A percentile compares a stretch with the other conserved stretches of the same genome.
Conservation (phyloP, 2,888 invertebrate genomes). For the Cheiracanthium punctorium region DNA sequence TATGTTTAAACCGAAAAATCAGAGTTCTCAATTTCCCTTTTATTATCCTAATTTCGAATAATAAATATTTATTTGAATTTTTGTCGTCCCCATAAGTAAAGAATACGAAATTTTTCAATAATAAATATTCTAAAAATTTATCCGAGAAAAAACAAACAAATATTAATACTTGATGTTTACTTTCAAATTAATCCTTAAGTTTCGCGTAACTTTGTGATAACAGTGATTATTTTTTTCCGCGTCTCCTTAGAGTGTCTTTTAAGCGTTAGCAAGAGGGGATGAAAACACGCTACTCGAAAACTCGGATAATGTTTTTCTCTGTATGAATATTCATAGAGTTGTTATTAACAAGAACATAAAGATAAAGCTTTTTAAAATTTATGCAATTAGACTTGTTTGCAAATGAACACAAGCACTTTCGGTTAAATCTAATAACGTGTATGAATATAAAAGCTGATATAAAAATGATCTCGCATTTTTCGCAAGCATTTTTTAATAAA, state of each 20-base stretch:
- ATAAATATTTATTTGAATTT: conserved; percentile 64
- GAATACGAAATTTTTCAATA: conserved; percentile 21
- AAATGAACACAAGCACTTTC: not conserved
- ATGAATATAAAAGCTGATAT: not conserved
- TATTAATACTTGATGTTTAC: not conserved
- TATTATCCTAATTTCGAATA: conserved; percentile 58
- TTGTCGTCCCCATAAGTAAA: conserved; percentile 36
- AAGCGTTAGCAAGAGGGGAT: not conserved
- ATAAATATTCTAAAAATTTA: not conserved
- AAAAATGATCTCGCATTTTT: not conserved
- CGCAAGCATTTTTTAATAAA: not conserved
- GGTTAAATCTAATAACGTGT: not conserved
- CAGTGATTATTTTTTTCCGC: conserved; percentile 16
- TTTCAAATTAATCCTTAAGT: not conserved
- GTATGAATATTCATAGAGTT: conserved; percentile 1
- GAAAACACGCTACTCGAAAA: not conserved
- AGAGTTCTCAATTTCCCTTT: conserved; percentile 46
- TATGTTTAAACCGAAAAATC: conserved; percentile 55
- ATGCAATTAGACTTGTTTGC: not conserved
- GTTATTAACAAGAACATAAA: not conserved
- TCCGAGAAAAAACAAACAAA: not conserved
- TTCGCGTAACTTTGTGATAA: not conserved
- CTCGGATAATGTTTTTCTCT: not conserved
- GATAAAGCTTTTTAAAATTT: not conserved
- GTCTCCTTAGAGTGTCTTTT: conserved; percentile 16